Conservation (phyloP, 2,113 vertebrate genomes). For the Sylvilagus bachmani region DNA sequence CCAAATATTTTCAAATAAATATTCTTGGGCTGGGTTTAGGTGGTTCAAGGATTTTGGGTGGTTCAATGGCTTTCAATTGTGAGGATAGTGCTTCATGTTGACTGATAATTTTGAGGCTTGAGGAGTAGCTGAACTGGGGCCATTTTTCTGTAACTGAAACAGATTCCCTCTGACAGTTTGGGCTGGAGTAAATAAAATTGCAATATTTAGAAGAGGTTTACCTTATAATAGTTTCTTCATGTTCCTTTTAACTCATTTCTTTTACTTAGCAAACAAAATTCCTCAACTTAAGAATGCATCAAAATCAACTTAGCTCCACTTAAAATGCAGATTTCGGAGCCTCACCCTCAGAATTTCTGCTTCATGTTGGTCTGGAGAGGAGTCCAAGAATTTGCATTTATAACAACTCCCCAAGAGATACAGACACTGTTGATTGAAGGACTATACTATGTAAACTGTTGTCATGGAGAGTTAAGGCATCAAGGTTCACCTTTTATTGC, state of each 20-base stretch:
- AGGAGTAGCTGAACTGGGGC: neutral
- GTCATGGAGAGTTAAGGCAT: neutral
- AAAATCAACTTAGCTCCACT: neutral
- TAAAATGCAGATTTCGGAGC: neutral
- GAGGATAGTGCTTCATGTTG: neutral
- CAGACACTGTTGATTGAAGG: neutral
- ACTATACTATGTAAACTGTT: neutral
- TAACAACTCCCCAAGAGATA: neutral
- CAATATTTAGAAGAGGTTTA: neutral
- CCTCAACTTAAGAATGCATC: neutral
- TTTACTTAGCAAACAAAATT: slow-evolving; percentile 44
- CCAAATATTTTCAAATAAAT: slow-evolving; percentile 13
- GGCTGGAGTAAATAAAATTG: neutral
- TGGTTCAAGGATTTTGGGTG: neutral
- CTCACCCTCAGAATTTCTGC: neutral
- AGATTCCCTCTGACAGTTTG: neutral
- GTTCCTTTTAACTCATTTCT: neutral
- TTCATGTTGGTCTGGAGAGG: neutral
- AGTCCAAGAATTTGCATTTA: neutral
- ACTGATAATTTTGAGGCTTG: neutral
- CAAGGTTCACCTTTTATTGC: neutral
- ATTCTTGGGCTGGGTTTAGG: neutral
- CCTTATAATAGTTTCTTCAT: neutral
- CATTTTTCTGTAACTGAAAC: neutral
- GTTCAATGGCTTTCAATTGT: neutral